Evolutionary conservation across 2,113 vertebrate genomes (phyloP).

Genomic region (Protomyctophum bolini): DNA sequence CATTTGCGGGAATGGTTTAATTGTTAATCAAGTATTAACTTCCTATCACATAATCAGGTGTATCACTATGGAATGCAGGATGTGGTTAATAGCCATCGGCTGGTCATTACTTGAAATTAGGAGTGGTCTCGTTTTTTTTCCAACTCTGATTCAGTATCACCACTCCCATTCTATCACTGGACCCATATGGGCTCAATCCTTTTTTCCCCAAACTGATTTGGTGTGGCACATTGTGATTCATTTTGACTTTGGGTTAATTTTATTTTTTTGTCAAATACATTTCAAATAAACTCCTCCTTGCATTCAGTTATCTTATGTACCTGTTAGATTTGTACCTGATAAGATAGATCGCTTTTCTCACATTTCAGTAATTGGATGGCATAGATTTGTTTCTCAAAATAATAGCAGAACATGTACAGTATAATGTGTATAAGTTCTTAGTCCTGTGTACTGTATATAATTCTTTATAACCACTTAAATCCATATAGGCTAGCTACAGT

Average conservation of each 20-base stretch:
- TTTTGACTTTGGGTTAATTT: background rate
- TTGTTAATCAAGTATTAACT: background rate
- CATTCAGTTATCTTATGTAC: no score
- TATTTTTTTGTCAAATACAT: background rate
- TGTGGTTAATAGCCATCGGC: background rate
- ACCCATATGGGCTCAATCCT: background rate
- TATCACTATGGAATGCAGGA: constrained; percentile 10
- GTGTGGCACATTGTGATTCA: background rate
- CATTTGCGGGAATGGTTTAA: background rate
- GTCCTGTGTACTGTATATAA: no score
- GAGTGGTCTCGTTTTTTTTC: constrained; percentile 28
- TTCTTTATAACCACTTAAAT: no score
- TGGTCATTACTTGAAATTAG: constrained; percentile 10
- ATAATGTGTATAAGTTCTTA: no score
- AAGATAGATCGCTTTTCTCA: no score
- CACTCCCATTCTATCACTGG: constrained; percentile 7
- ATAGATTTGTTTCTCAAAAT: background rate
- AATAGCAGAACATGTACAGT: background rate
- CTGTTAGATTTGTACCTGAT: no score
- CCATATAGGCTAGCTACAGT: no score
- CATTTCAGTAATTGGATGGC: background rate
- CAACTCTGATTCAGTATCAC: constrained; percentile 15
- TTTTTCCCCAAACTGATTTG: background rate
- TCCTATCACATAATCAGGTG: background rate
- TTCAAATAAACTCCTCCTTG: background rate